Percentiles rank a stretch among this genome's conserved stretches.
phyloP scores from a whole-genome alignment of 2,113 vertebrate species.

The Marmota flaviventris region DNA sequence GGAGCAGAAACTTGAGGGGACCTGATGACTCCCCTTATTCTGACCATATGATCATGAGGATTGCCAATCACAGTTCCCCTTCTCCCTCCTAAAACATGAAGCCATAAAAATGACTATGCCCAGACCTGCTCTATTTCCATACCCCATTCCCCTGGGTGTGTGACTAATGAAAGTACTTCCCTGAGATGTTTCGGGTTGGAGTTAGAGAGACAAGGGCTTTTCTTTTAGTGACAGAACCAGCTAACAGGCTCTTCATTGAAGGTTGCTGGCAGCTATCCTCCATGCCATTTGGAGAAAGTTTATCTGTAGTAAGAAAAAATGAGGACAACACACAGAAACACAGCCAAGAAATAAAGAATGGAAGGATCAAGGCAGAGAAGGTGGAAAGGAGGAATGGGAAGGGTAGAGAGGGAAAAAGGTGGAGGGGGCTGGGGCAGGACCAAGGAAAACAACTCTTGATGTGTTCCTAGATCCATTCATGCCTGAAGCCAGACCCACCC shows the following conservation, averaged over 20 bases:
- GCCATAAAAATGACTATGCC: background rate
- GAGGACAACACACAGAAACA: constrained; percentile 12
- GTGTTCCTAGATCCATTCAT: background rate
- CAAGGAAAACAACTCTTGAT: background rate
- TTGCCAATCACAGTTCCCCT: background rate
- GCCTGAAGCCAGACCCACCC: background rate
- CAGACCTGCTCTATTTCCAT: background rate
- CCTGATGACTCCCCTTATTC: background rate
- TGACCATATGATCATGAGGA: background rate
- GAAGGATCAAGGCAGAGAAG: background rate
- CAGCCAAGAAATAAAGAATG: background rate
- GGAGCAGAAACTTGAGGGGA: background rate
- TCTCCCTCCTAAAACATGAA: background rate
- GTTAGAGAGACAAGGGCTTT: background rate
- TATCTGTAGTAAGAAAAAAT: constrained; percentile 43
- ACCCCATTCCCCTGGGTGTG: background rate
- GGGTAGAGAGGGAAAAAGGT: background rate
- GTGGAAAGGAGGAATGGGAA: background rate
- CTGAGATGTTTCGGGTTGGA: background rate
- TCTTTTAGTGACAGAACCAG: background rate
- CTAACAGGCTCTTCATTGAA: constrained; percentile 26
- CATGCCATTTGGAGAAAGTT: constrained; percentile 50
- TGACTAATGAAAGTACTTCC: background rate
- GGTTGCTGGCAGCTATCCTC: background rate
- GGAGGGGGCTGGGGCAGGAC: background rate